Percentiles rank a stretch among this genome's conserved stretches.
Conservation (phyloP, 2,888 invertebrate genomes). For the Mycalesis mineus region DNA sequence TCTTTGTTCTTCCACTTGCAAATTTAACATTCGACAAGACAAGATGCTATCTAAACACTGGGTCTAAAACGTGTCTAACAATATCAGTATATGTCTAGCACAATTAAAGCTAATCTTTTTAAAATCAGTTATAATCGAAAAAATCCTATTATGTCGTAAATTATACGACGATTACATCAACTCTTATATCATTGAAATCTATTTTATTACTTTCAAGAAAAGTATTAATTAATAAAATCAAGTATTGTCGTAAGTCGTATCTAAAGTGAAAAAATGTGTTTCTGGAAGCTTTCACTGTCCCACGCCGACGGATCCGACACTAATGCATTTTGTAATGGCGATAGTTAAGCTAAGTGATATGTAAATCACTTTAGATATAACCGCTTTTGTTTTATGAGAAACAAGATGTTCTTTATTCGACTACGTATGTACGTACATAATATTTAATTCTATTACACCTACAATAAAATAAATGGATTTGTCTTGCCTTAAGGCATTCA, state of each 20-base stretch:
- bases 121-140: background rate
- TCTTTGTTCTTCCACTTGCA: too few species aligned
- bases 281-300: conserved; percentile 60
- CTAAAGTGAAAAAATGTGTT: conserved; percentile 41
- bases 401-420: conserved; percentile 2
- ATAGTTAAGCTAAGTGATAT: conserved; percentile 11
- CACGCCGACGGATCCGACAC: conserved; percentile 39
- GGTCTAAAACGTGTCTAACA: too few species aligned
- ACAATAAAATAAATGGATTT: background rate
- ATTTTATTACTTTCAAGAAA: background rate
- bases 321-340: conserved; percentile 29
- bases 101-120: background rate
- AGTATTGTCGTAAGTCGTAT: conserved; percentile 57
- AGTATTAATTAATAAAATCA: conserved; percentile 20
- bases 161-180: background rate
- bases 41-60: too few species aligned
- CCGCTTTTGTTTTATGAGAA: conserved; percentile 12
- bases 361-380: conserved; percentile 8
- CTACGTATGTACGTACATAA: conserved; percentile 16
- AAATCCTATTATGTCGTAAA: background rate
- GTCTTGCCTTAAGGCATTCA: background rate
- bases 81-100: background rate
- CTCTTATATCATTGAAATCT: background rate
- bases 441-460: background rate
- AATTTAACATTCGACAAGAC: too few species aligned